phyloP scores from a whole-genome alignment of 2,113 vertebrate genomes.

The Mugil cephalus region DNA sequence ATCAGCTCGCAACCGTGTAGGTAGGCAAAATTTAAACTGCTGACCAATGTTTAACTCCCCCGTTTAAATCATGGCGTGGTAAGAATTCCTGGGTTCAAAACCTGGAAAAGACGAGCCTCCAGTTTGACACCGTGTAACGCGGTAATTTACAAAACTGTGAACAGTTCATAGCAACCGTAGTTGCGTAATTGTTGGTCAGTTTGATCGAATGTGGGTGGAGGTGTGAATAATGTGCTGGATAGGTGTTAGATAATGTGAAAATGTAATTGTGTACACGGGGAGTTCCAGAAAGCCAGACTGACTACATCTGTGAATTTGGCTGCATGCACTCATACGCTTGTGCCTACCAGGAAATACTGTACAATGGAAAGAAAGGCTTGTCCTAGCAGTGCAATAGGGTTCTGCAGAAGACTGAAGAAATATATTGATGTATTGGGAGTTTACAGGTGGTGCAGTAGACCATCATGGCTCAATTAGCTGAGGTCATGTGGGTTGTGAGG shows the following conservation, averaged over 20 bases:
- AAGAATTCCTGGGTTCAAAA: background rate
- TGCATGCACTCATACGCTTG: background rate
- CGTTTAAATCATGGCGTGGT: background rate
- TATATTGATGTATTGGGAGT: background rate
- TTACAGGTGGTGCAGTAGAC: background rate
- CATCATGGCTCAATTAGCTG: background rate
- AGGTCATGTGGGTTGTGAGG: background rate
- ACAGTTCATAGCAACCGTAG: background rate
- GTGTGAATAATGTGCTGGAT: constrained; percentile 30
- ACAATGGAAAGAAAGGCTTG: background rate
- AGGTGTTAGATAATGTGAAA: constrained; percentile 45
- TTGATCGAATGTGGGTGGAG: constrained; percentile 37
- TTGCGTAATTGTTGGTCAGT: constrained; percentile 28
- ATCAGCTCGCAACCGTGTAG: background rate
- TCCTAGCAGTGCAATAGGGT: constrained; percentile 6
- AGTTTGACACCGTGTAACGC: background rate
- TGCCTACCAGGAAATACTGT: background rate
- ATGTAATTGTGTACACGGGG: constrained; percentile 4
- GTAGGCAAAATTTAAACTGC: constrained; percentile 17
- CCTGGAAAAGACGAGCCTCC: background rate
- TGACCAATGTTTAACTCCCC: constrained; percentile 16
- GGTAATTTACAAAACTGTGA: constrained; percentile 8
- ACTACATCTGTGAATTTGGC: constrained; percentile 20
- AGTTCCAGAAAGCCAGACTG: background rate
- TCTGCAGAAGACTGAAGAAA: background rate